phyloP scores from a whole-genome alignment of 1,140 invertebrate species.

The Drosophila serrata region DNA sequence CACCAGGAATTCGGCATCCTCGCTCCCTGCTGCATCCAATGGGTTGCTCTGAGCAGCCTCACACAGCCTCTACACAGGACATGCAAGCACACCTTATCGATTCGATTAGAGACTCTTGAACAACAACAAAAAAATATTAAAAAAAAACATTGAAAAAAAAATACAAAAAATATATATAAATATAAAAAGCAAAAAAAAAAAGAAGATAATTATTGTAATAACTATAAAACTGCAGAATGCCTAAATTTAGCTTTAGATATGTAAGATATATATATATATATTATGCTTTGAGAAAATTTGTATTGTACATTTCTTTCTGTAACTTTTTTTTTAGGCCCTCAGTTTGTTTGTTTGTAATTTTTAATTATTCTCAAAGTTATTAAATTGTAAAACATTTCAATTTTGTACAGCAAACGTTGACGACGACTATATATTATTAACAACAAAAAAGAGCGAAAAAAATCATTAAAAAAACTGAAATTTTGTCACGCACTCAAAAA shows the following conservation, averaged over 20 bases:
- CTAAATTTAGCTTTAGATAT: conserved; percentile 55
- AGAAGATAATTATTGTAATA: conserved; percentile 45
- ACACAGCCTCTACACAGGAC: conserved; percentile 13
- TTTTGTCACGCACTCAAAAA: conserved; percentile 72
- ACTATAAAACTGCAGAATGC: conserved; percentile 45
- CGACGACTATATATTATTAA: conserved; percentile 40
- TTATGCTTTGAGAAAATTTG: conserved; percentile 58
- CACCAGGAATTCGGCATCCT: background rate
- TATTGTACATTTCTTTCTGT: conserved; percentile 76
- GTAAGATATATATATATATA: conserved; percentile 46
- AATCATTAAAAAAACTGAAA: conserved; percentile 62
- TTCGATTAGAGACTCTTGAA: conserved; percentile 54
- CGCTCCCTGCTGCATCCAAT: conserved; percentile 25
- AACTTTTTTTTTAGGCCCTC: conserved; percentile 66
- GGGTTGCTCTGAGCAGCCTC: conserved; percentile 68
- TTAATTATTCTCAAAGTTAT: conserved; percentile 35
- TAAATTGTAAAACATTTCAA: conserved; percentile 61
- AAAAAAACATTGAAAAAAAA: conserved; percentile 41
- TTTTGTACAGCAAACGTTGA: conserved; percentile 74
- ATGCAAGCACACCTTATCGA: conserved; percentile 38
- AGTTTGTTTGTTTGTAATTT: conserved; percentile 43
- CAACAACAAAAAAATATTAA: conserved; percentile 35
- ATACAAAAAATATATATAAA: conserved; percentile 15
- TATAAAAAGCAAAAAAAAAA: conserved; percentile 50
- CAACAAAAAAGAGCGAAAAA: conserved; percentile 25